Percentiles rank a stretch among this genome's conserved stretches.
Conservation (phyloP, 2,113 vertebrate species). For the Vulpes vulpes region DNA sequence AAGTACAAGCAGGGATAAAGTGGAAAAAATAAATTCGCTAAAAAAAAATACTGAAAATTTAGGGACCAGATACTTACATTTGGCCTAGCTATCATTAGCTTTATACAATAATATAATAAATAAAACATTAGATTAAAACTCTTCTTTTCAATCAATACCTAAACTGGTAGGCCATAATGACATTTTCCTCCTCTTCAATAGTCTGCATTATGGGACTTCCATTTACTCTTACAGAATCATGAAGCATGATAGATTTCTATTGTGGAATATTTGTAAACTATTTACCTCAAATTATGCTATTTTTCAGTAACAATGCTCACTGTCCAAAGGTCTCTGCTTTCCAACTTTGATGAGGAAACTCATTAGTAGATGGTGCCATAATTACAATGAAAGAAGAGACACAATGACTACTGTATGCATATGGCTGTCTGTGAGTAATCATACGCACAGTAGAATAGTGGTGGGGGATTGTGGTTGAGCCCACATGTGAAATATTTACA, state of each 20-base stretch:
- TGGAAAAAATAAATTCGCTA: slow-evolving; percentile 33
- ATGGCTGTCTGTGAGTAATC: background rate
- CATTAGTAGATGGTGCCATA: background rate
- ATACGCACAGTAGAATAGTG: accelerated
- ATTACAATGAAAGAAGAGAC: background rate
- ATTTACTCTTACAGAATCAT: background rate
- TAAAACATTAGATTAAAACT: slow-evolving; percentile 11
- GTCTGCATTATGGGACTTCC: background rate
- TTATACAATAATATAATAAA: background rate
- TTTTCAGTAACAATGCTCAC: background rate
- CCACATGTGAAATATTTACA: background rate
- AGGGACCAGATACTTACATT: background rate
- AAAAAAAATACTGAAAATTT: background rate
- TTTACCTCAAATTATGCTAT: background rate
- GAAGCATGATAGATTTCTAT: slow-evolving; percentile 3
- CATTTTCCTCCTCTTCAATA: background rate
- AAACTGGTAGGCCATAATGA: background rate
- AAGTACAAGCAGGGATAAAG: slow-evolving; percentile 71
- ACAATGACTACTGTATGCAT: accelerated
- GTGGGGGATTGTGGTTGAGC: background rate
- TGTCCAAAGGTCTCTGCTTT: background rate
- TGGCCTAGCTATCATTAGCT: background rate
- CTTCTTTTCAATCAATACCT: background rate
- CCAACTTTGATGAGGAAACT: background rate
- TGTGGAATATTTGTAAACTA: background rate